A percentile compares a stretch with the other conserved stretches of the same genome.
Evolutionary conservation across 2,797 vertebrate species (phyloP).

Genomic region (Dendrocincla fuliginosa): DNA sequence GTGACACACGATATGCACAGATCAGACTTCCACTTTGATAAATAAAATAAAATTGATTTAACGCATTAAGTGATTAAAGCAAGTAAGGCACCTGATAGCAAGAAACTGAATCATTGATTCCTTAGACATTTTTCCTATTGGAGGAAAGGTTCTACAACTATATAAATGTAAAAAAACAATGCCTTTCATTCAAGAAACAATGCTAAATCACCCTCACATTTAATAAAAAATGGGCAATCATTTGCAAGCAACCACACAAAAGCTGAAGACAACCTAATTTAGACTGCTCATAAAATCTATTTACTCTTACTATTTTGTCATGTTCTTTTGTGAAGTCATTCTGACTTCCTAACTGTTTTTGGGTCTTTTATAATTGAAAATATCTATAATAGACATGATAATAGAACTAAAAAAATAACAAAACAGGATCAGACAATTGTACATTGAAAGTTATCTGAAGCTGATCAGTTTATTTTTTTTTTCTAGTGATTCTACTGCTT

Average conservation of each 20-base stretch:
- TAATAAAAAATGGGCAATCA: not conserved
- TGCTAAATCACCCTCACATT: not conserved
- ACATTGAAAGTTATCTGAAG: not conserved
- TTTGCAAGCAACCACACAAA: not conserved
- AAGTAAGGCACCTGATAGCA: not conserved
- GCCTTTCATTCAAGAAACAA: not conserved
- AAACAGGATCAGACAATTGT: not conserved
- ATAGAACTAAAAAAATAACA: not conserved
- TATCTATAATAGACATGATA: not conserved
- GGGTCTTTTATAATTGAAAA: not conserved
- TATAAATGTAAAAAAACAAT: not conserved
- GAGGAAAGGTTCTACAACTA: not conserved
- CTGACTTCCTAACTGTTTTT: not conserved
- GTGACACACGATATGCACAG: not conserved
- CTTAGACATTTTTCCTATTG: not conserved
- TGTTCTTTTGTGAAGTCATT: not conserved
- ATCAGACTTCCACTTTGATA: not conserved
- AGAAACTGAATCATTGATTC: not conserved
- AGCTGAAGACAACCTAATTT: not conserved
- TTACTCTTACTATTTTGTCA: not conserved
- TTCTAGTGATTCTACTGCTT: not conserved
- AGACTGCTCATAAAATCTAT: not conserved
- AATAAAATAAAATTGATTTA: not conserved
- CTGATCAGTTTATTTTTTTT: not conserved
- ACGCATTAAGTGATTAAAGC: not conserved